A percentile compares a stretch with the other conserved stretches of the same genome.
phyloP scores from a whole-genome alignment of 1,140 invertebrate genomes.

The Leptinotarsa undecemlineata region DNA sequence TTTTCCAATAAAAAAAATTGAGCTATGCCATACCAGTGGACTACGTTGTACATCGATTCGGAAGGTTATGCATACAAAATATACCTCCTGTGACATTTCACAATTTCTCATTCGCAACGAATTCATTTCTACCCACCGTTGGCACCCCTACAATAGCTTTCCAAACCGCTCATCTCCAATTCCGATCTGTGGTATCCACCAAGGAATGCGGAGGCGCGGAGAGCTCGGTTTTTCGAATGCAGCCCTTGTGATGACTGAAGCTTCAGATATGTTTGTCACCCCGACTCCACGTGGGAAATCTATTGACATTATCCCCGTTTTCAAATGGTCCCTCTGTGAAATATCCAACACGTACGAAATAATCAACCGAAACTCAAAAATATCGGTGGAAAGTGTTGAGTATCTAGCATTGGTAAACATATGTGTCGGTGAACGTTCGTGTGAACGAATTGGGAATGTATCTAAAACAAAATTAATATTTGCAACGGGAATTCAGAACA shows the following conservation, averaged over 20 bases:
- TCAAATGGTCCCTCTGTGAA: not conserved
- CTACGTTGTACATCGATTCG: too few relatives aligned
- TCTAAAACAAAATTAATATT: too few relatives aligned
- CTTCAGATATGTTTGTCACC: not conserved
- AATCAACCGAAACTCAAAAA: not conserved
- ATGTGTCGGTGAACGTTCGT: not conserved
- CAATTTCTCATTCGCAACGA: too few relatives aligned
- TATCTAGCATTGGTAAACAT: not conserved
- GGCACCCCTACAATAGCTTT: too few relatives aligned
- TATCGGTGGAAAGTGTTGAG: not conserved
- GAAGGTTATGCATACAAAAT: too few relatives aligned
- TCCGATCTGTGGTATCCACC: not conserved
- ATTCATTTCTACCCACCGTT: too few relatives aligned
- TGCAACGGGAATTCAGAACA: too few relatives aligned
- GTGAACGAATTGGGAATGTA: too few relatives aligned
- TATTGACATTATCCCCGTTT: not conserved
- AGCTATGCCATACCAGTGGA: too few relatives aligned
- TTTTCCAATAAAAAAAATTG: too few relatives aligned
- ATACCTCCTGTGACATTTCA: too few relatives aligned
- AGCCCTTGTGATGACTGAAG: not conserved
- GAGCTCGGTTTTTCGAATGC: not conserved
- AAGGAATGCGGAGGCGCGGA: not conserved
- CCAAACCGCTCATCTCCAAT: too few relatives aligned
- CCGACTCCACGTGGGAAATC: conserved; percentile 9
- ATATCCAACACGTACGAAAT: not conserved